Evolutionary conservation across 2,888 invertebrate genomes (phyloP).

Genomic region (Scaeva pyrastri): DNA sequence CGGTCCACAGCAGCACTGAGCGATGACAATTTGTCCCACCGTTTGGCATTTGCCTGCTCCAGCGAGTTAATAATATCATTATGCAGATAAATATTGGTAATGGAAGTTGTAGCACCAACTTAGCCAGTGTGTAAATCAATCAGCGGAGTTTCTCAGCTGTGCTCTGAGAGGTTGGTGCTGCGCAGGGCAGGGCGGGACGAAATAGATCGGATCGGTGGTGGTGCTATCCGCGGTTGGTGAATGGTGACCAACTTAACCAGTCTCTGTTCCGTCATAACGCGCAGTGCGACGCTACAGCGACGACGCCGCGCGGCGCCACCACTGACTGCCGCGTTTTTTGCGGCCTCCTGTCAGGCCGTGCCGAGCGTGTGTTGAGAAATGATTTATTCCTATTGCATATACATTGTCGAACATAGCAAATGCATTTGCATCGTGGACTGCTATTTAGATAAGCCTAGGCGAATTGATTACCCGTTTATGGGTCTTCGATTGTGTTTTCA

Average conservation of each 20-base stretch:
- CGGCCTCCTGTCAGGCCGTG: conserved; percentile 38
- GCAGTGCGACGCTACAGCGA: conserved; percentile 19
- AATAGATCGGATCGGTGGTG: background rate
- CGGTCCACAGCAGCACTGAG: conserved; percentile 42
- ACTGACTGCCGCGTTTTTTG: conserved; percentile 7
- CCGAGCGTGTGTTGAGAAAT: conserved; percentile 54
- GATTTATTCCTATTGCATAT: conserved; percentile 65
- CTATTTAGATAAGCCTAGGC: conserved; percentile 72
- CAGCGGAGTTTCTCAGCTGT: conserved; percentile 41
- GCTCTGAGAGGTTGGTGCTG: background rate
- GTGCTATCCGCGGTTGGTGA: too few species aligned
- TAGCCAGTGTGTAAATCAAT: conserved; percentile 69
- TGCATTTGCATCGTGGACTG: conserved; percentile 69
- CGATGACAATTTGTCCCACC: conserved; percentile 71
- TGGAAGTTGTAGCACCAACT: conserved; percentile 69
- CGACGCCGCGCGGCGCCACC: background rate
- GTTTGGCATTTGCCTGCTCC: conserved; percentile 48
- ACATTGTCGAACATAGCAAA: conserved; percentile 71
- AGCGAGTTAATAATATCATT: conserved; percentile 61
- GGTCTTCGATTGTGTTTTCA: conserved; percentile 67
- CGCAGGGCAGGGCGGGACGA: too few species aligned
- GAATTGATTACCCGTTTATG: conserved; percentile 74
- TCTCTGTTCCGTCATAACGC: conserved; percentile 38
- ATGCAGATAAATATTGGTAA: conserved; percentile 68
- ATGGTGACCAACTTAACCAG: conserved; percentile 50